Evolutionary conservation across 2,113 vertebrate genomes (phyloP).

Genomic region (Brienomyrus brachyistius): DNA sequence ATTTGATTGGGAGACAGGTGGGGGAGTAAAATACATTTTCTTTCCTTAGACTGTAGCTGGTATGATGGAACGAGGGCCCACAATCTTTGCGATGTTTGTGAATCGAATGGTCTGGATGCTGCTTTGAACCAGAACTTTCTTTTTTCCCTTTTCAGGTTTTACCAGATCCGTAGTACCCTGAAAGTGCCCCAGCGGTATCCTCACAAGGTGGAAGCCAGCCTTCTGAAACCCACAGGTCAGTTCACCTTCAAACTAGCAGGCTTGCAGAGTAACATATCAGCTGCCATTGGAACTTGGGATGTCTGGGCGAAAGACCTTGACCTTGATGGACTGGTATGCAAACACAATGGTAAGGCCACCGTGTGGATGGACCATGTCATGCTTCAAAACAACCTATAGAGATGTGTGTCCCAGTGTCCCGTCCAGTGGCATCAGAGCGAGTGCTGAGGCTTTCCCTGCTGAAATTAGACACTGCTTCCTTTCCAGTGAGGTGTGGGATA

Average conservation of each 20-base stretch:
- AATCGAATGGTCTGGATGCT: background rate
- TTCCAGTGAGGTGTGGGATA: background rate
- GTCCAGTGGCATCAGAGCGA: background rate
- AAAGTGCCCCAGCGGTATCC: constrained; percentile 89
- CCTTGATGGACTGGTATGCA: background rate
- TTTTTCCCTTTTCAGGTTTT: constrained; percentile 66
- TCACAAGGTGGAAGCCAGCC: constrained; percentile 88
- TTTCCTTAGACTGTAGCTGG: background rate
- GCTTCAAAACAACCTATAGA: background rate
- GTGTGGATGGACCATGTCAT: background rate
- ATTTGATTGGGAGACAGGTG: background rate
- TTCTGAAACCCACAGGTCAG: constrained; percentile 81
- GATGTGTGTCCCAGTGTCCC: background rate
- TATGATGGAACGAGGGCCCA: background rate
- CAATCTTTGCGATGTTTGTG: background rate
- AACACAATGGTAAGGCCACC: background rate
- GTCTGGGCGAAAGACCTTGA: background rate
- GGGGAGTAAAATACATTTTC: background rate
- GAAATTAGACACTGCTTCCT: background rate
- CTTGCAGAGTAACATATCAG: background rate
- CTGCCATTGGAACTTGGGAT: background rate
- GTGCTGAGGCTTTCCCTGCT: background rate
- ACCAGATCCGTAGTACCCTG: constrained; percentile 87
- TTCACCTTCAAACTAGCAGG: background rate
- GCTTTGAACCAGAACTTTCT: background rate